Base-by-base conservation (phyloP, 1,140 invertebrate genomes). In the Euschistus heros region DNA sequence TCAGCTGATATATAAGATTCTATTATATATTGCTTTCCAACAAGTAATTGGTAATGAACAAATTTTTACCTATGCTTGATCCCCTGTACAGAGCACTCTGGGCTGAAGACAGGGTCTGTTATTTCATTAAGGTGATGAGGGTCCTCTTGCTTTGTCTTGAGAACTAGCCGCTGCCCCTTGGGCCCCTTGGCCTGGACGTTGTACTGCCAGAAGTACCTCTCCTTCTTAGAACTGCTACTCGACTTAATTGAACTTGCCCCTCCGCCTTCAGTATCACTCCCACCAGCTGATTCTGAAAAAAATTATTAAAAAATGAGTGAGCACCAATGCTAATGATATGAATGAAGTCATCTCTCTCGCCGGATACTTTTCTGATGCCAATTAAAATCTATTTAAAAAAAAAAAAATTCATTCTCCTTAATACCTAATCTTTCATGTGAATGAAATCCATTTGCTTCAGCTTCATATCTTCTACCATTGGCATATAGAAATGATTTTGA, bases 181-280 rank as follows among this genome's bases (percentile, higher is more conserved):
- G 95, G 94, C 2, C 95, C 95, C 80, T 98, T 98, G 0, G 94
- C 92, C 78, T 98, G 95, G 6, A 97, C 91, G 78, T 98, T 98
- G 74, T 98, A 98, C 74, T 98, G 95, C 95, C 96, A 98, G 76
- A 98, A 98, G 75, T 85, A 97, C 65, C 88, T 80, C 72, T 94
- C 91, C 70, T 87, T 90, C 73, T 91, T 92, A 52, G 75, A 76
- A 50, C 71, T 71, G 59, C 74, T 75, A 20, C 73, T 74, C n/a
- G 47, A 50, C 24, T 57, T 57, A 50, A 70, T 72, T 62, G 73
- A 74, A 63, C 75, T 73, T 37, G 72, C 73, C 22, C 70, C 76
- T 72, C 73, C 80, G 37, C 80, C 81, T 68, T 90, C 86, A 66
- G 84, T 80, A 71, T 84, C 86, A 69, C 77, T 79, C 42, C 75